Conservation (phyloP, 2,888 invertebrate genomes). For the Neoitamus cyanurus region DNA sequence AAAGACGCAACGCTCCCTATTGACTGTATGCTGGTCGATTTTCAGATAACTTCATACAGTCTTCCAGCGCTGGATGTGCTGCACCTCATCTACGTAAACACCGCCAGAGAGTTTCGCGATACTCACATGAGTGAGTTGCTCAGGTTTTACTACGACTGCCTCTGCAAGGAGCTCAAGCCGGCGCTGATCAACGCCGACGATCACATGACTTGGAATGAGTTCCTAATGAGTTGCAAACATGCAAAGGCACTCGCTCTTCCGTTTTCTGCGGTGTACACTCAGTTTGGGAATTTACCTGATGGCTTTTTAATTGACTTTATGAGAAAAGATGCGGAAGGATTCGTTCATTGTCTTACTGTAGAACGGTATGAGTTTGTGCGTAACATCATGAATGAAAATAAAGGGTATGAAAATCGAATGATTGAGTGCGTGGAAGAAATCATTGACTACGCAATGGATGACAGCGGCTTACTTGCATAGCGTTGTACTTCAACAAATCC, state of each 20-base stretch:
- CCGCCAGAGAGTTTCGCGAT: conserved; percentile 33
- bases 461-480: neutral
- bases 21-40: conserved; percentile 73
- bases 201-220: conserved; percentile 64
- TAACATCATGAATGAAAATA: conserved; percentile 9
- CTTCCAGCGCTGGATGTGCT: conserved; percentile 71
- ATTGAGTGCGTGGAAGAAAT: conserved; percentile 29
- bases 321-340: conserved; percentile 55
- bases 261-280: conserved; percentile 65
- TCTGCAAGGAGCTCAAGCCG: conserved; percentile 62
- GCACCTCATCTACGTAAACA: conserved; percentile 51
- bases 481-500: no score
- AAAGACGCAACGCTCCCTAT: neutral
- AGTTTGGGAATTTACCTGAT: conserved; percentile 54
- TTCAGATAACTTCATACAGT: conserved; percentile 71
- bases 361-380: conserved; percentile 39
- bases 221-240: conserved; percentile 59
- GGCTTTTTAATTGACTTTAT: conserved; percentile 57
- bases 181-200: conserved; percentile 61
- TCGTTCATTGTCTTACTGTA: conserved; percentile 58
- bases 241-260: conserved; percentile 68
- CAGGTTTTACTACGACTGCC: conserved; percentile 68
- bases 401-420: conserved; percentile 27
- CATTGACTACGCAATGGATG: neutral
- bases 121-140: conserved; percentile 55